These are phyloP conservation scores for Syngnathoides biaculeatus DNA, from an alignment of 2,113 vertebrate species.

Conservation along the genomic window DNA sequence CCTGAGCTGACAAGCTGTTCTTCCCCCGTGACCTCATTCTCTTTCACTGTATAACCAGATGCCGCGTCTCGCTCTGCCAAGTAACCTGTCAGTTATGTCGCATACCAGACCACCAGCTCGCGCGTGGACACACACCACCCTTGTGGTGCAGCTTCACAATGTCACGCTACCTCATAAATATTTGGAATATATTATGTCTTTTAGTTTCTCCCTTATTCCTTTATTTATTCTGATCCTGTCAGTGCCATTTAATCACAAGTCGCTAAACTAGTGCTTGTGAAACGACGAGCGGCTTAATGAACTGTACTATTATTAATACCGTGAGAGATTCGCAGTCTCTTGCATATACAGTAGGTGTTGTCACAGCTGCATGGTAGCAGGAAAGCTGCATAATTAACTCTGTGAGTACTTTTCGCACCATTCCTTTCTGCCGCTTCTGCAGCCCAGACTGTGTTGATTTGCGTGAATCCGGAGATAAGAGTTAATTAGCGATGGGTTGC, in stretches of 20 bases:
- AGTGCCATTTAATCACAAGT: background rate
- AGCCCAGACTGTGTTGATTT: slow-evolving; percentile 10
- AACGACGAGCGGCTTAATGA: slow-evolving; percentile 9
- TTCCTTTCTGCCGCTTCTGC: slow-evolving; percentile 16
- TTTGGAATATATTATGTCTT: background rate
- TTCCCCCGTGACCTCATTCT: slow-evolving; percentile 64
- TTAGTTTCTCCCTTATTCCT: background rate
- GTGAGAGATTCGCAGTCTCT: background rate
- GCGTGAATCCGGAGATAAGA: slow-evolving; percentile 34
- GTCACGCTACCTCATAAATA: background rate
- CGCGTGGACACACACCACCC: slow-evolving; percentile 22
- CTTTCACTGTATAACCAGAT: slow-evolving; percentile 65
- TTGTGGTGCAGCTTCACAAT: background rate
- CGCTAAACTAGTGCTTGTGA: background rate
- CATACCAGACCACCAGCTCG: slow-evolving; percentile 24
- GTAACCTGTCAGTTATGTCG: slow-evolving; percentile 51
- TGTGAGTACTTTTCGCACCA: slow-evolving; percentile 24
- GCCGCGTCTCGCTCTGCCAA: slow-evolving; percentile 54
- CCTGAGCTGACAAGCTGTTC: slow-evolving; percentile 63
- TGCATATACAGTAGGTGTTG: slow-evolving; percentile 16
- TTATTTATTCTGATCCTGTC: background rate
- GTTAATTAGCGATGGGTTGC: slow-evolving; percentile 40
- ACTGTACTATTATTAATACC: slow-evolving; percentile 5
- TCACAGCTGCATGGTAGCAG: slow-evolving; percentile 25
- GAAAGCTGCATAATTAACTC: slow-evolving; percentile 10